Evolutionary conservation across 64 coral and sea anemone species (phyloP), one percentile per base, ranked within the genome.

Genomic region (Trachythela sp.): DNA sequence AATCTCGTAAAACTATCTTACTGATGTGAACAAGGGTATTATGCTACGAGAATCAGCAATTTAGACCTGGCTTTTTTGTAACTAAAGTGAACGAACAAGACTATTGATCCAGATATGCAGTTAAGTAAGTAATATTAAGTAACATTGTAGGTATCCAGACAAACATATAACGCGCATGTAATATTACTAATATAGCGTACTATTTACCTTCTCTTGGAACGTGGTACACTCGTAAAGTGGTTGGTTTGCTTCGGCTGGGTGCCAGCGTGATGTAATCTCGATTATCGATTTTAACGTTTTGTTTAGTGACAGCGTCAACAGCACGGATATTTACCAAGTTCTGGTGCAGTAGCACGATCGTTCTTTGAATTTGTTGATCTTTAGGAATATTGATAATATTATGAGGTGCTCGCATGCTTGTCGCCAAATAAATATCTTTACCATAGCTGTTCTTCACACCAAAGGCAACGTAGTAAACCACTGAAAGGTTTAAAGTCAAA

Each of bases 191-290:
- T 26, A 64, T 64, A 64, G 1, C 24, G 20, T 8, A 27, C 56
- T 26, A 64, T n/a, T 64, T 64, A 80, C 75, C 75, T 80, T 80
- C 75, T 10, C 6, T 15, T 39, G 75, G 75, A 80, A 39, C 75
- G 20, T 39, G 31, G 37, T 37, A 80, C 20, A 80, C 34, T 35
- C 33, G 8, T 80, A 39, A 39, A 15, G 30, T 15, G 7, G 33
- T 39, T 80, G 75, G 75, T 35, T 37, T 80, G 24, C 56, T 64
- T 80, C 75, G 31, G 37, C 34, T 80, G 15, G 75, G 75, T 80
- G 30, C 8, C 31, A 80, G 8, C 9, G 37, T 39, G 30, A 80
- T 80, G 75, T 15, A 80, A 39, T 80, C 75, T 80, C 37, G 31
- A 35, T 80, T 37, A 36, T 80, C 75, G 35, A 80, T 80, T 35